Percentiles rank a stretch among this genome's conserved stretches.
Evolutionary conservation across 2,113 vertebrate species (phyloP).

Genomic region (Tapirus terrestris): DNA sequence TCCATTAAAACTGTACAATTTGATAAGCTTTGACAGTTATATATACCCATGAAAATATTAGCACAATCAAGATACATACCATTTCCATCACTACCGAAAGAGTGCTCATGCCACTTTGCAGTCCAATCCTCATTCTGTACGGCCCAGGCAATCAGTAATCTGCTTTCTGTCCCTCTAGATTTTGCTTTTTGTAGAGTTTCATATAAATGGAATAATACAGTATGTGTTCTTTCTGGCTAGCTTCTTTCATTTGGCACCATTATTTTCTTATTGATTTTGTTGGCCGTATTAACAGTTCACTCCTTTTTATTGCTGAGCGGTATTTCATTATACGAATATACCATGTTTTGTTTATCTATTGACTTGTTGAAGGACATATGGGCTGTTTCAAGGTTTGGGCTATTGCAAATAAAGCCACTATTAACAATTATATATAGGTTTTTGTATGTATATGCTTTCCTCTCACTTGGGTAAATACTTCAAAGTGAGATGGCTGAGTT

Average conservation of each 20-base stretch:
- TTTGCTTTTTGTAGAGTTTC: background rate
- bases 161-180: background rate
- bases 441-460: background rate
- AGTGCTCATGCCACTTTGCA: background rate
- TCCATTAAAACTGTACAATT: background rate
- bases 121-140: background rate
- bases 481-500: background rate
- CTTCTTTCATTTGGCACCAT: background rate
- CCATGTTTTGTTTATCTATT: background rate
- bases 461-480: background rate
- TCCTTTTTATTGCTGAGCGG: background rate
- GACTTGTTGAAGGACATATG: background rate
- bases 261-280: background rate
- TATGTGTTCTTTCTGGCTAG: background rate
- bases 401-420: background rate
- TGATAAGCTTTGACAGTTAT: slow-evolving; percentile 6
- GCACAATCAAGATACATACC: background rate
- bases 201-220: background rate
- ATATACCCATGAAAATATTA: background rate
- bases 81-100: slow-evolving; percentile 17
- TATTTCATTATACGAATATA: background rate
- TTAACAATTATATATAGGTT: background rate
- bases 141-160: background rate
- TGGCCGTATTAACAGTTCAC: background rate
- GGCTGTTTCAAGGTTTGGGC: background rate